Conservation (phyloP, 2,797 vertebrate species). For the Limnodromus scolopaceus region DNA sequence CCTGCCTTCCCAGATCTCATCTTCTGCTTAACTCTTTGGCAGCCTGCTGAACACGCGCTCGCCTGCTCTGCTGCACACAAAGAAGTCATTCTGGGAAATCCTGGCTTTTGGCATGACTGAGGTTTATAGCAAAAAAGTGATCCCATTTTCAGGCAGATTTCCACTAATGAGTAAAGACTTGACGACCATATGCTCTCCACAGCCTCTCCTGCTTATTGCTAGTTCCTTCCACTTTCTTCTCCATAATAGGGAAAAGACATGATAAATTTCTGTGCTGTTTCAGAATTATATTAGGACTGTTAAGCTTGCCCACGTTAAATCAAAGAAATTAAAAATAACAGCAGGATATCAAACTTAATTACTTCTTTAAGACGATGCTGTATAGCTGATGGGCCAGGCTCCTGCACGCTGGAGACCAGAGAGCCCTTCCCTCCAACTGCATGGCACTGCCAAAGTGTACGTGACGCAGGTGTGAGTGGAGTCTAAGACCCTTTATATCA, state of each 20-base stretch:
- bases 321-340: constrained; percentile 15
- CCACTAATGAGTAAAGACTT: constrained; percentile 50
- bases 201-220: constrained; percentile 1
- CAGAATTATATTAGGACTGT: neutral
- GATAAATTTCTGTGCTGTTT: neutral
- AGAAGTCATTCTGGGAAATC: constrained; percentile 37
- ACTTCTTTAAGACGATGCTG: neutral
- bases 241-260: neutral
- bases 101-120: constrained; percentile 30
- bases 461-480: accelerated
- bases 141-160: constrained; percentile 55
- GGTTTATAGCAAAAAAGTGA: constrained; percentile 25
- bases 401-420: neutral
- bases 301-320: neutral
- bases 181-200: constrained; percentile 43
- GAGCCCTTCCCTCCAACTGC: neutral
- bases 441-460: accelerated
- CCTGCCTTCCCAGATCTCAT: neutral
- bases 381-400: neutral
- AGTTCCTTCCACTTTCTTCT: neutral
- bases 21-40: neutral
- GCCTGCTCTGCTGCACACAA: neutral
- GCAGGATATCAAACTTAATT: neutral
- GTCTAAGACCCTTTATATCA: neutral
- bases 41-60: neutral